Conservation (phyloP, 2,113 vertebrate species). For the Steatornis caripensis region DNA sequence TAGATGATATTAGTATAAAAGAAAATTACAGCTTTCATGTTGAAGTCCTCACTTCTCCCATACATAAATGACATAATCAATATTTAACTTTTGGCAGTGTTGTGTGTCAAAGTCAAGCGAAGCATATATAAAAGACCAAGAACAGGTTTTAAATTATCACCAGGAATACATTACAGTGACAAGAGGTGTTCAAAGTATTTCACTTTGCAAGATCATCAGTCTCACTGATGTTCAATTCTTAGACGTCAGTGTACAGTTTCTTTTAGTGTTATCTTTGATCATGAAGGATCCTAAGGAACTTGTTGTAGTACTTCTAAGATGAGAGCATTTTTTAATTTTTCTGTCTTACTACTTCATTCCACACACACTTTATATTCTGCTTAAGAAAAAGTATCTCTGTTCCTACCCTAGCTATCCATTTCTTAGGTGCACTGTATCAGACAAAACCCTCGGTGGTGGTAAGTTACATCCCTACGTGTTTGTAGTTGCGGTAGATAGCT, state of each 20-base stretch:
- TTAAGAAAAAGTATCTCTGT: neutral
- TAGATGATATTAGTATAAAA: neutral
- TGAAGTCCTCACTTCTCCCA: neutral
- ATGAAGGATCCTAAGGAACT: neutral
- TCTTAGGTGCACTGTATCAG: neutral
- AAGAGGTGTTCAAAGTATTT: conserved; percentile 1
- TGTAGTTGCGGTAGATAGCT: neutral
- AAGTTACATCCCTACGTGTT: neutral
- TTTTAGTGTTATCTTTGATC: neutral
- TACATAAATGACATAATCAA: neutral
- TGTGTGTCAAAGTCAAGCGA: neutral
- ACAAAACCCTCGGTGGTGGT: neutral
- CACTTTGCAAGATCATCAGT: neutral
- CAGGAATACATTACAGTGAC: conserved; percentile 2
- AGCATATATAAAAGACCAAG: neutral
- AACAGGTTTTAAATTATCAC: neutral
- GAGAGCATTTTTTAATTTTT: neutral
- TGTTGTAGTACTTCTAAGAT: neutral
- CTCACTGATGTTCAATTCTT: neutral
- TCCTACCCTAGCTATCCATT: neutral
- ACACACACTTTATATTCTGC: neutral
- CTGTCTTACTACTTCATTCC: neutral
- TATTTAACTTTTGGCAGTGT: neutral
- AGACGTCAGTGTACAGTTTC: neutral
- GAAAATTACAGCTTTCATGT: conserved; percentile 28